A percentile compares a stretch with the other conserved stretches of the same genome.
phyloP scores from a whole-genome alignment of 2,113 vertebrate genomes.

The Hypanus sabinus region DNA sequence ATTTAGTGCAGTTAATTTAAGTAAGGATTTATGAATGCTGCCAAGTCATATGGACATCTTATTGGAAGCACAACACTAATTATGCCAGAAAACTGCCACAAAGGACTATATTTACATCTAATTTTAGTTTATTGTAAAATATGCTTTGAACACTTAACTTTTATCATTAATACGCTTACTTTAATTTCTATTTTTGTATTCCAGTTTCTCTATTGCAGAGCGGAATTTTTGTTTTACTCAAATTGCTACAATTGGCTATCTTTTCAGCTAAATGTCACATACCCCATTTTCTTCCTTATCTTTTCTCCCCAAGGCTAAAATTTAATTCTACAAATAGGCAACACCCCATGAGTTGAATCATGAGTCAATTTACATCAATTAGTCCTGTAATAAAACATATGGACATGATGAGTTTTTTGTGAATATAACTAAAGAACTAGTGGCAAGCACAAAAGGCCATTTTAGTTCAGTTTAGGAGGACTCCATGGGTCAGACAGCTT shows the following conservation, averaged over 20 bases:
- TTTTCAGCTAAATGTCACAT: not conserved
- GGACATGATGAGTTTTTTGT: not conserved
- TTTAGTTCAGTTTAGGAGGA: not conserved
- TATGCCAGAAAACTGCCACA: conserved; percentile 11
- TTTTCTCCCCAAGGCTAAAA: not conserved
- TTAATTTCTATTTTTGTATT: not conserved
- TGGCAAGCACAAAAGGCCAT: not conserved
- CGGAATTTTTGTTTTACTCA: not conserved
- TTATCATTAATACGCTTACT: not conserved
- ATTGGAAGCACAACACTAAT: conserved; percentile 14
- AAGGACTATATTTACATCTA: not conserved
- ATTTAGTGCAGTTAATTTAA: conserved; percentile 18
- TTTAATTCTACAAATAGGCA: not conserved
- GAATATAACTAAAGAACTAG: not conserved
- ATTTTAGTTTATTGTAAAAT: not conserved
- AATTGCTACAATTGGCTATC: not conserved
- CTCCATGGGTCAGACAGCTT: no score
- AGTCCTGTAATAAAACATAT: not conserved
- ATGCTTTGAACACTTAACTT: not conserved
- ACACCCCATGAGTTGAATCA: not conserved
- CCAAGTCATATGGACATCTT: conserved; percentile 17
- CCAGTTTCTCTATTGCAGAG: not conserved
- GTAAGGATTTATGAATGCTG: not conserved
- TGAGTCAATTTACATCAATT: not conserved
- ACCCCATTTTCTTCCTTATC: not conserved